These are phyloP conservation scores for Acridotheres tristis DNA, from an alignment of 2,797 vertebrate genomes.

Conservation along the genomic window DNA sequence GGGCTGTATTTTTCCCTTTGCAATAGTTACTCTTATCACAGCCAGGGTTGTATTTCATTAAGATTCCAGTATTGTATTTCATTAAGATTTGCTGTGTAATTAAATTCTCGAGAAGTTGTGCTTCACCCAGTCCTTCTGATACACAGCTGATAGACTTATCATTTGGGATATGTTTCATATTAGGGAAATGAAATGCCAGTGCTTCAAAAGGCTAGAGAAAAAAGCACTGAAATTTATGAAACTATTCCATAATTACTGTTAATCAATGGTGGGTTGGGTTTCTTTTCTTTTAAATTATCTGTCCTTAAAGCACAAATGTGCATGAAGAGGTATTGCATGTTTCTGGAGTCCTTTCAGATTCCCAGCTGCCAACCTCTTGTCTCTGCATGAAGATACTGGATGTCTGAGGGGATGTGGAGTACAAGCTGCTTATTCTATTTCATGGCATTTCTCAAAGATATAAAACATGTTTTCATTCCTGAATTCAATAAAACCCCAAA, in stretches of 20 bases:
- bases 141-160: not conserved
- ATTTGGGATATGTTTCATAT: not conserved
- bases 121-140: not conserved
- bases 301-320: not conserved
- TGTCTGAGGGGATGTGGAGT: not conserved
- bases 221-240: not conserved
- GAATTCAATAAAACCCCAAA: slow-evolving; percentile 34
- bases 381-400: not conserved
- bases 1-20: not conserved
- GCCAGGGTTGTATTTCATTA: not conserved
- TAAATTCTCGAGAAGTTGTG: not conserved
- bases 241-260: not conserved
- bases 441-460: not conserved
- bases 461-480: not conserved
- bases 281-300: not conserved
- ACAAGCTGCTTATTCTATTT: slow-evolving; percentile 44
- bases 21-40: not conserved
- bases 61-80: not conserved
- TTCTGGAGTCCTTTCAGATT: not conserved
- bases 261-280: not conserved
- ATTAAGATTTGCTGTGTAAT: slow-evolving; percentile 4
- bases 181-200: not conserved
- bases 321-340: not conserved
- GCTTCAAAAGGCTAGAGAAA: not conserved
- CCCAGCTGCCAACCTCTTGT: not conserved